Conservation (phyloP, 1,140 invertebrate species). For the Mactra quadrangularis region DNA sequence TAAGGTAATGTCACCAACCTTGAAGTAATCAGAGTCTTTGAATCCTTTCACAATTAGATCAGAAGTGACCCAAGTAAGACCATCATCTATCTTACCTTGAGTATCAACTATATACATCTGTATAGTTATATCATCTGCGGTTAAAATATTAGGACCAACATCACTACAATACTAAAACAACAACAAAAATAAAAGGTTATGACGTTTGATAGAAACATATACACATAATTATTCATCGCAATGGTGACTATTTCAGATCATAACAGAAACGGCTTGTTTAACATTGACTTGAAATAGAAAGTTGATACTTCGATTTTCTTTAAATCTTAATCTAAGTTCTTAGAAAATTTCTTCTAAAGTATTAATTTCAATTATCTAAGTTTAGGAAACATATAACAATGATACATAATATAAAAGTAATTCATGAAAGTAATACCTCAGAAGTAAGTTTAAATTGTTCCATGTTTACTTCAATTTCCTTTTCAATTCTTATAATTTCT, state of each 20-base stretch:
- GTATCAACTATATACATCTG: slow-evolving; percentile 73
- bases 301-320: not conserved
- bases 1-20: no score
- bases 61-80: slow-evolving; percentile 67
- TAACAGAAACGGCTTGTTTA: not conserved
- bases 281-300: not conserved
- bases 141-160: not conserved
- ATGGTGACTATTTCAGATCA: not conserved
- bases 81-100: slow-evolving; percentile 68
- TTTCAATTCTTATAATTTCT: slow-evolving; percentile 64
- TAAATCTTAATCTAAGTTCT: not conserved
- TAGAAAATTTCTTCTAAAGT: no score
- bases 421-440: no score
- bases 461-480: slow-evolving; percentile 39
- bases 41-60: slow-evolving; percentile 68
- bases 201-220: not conserved
- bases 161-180: slow-evolving; percentile 21
- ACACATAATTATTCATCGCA: not conserved
- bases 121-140: slow-evolving; percentile 60
- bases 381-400: no score
- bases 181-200: not conserved
- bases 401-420: no score
- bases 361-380: no score
- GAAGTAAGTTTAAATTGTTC: slow-evolving; percentile 59
- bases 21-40: slow-evolving; percentile 58